Evolutionary conservation across 1,140 invertebrate species (phyloP).

Genomic region (Trinorchestia longiramus): DNA sequence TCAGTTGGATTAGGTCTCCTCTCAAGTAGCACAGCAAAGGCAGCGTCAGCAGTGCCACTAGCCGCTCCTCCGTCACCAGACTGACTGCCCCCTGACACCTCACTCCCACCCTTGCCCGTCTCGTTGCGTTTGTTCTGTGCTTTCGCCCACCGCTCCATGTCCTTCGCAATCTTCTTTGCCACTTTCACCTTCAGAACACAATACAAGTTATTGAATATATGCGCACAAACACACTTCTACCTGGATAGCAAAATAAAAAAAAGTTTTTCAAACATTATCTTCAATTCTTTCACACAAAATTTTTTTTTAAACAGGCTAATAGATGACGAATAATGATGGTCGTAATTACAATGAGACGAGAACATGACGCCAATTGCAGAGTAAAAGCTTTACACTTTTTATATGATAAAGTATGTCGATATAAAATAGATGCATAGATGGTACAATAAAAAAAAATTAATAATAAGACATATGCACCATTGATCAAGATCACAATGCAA

Average conservation of each 20-base stretch:
- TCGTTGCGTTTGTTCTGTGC: constrained; percentile 97
- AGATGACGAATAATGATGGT: too few relatives aligned
- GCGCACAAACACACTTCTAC: too few relatives aligned
- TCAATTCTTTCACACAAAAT: too few relatives aligned
- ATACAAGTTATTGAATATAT: background rate
- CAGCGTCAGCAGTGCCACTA: constrained; percentile 66
- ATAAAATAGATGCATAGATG: too few relatives aligned
- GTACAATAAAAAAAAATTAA: too few relatives aligned
- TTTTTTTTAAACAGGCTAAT: too few relatives aligned
- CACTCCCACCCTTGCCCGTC: constrained; percentile 73
- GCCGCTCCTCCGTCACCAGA: constrained; percentile 60
- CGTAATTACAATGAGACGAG: too few relatives aligned
- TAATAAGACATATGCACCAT: too few relatives aligned
- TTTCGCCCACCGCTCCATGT: constrained; percentile 97
- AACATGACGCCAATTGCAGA: too few relatives aligned
- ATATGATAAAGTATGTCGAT: too few relatives aligned
- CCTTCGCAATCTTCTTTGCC: constrained; percentile 97
- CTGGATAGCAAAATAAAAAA: background rate
- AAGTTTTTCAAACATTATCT: background rate
- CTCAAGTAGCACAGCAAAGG: constrained; percentile 65
- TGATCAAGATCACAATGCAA: too few relatives aligned
- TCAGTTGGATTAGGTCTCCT: constrained; percentile 58
- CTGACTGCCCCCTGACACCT: constrained; percentile 58
- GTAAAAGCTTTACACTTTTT: too few relatives aligned
- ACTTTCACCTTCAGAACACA: constrained; percentile 86